A percentile compares a stretch with the other conserved stretches of the same genome.
phyloP scores from a whole-genome alignment of 2,888 invertebrate genomes.

The Petrolisthes manimaculis region DNA sequence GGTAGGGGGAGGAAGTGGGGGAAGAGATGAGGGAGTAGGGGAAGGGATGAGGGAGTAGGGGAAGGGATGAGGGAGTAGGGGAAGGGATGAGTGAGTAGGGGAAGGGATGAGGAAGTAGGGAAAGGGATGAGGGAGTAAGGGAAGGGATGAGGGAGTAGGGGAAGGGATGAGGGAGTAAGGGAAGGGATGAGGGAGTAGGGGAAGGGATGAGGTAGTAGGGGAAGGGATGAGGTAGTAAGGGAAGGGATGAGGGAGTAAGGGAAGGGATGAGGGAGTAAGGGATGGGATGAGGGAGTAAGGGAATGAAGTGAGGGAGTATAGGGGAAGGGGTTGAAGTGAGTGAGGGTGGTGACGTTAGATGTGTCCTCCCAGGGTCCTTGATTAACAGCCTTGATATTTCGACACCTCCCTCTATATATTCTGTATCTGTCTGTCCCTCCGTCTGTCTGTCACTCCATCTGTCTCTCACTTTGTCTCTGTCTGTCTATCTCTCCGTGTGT shows the following conservation, averaged over 20 bases:
- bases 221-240: neutral
- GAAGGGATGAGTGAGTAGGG: slow-evolving; percentile 2
- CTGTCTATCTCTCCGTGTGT: too few species aligned
- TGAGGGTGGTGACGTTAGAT: too few species aligned
- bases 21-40: neutral
- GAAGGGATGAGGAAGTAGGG: neutral
- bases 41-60: neutral
- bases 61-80: neutral
- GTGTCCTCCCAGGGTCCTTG: too few species aligned
- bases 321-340: neutral
- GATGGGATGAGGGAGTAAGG: neutral
- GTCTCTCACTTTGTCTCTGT: too few species aligned
- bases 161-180: neutral
- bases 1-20: neutral
- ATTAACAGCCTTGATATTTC: too few species aligned
- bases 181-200: neutral
- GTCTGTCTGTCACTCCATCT: too few species aligned
- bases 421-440: too few species aligned
- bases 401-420: too few species aligned
- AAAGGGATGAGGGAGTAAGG: neutral
- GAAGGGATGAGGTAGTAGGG: neutral
- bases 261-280: neutral
- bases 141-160: neutral
- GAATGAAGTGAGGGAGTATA: neutral
- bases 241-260: neutral